phyloP scores from a whole-genome alignment of 2,797 vertebrate species.

The Anabas testudineus region DNA sequence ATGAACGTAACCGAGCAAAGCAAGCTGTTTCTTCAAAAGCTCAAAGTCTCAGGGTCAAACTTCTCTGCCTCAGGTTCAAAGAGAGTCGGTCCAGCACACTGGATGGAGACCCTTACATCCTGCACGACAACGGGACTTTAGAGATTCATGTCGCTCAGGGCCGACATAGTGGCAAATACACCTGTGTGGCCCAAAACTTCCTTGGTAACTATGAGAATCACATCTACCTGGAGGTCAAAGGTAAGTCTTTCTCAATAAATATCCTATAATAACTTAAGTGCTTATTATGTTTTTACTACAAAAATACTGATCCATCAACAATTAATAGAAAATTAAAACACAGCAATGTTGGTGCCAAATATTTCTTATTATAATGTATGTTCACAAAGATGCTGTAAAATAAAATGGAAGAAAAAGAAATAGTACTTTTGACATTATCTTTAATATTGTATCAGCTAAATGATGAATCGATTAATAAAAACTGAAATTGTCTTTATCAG shows the following conservation, averaged over 20 bases:
- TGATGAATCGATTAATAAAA: neutral
- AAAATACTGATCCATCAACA: too few species aligned
- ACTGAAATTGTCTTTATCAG: neutral
- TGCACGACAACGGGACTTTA: conserved; percentile 92
- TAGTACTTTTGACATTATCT: neutral
- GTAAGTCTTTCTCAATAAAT: conserved; percentile 77
- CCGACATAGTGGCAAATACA: conserved; percentile 89
- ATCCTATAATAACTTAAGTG: neutral
- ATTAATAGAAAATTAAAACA: too few species aligned
- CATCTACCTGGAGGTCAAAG: conserved; percentile 94
- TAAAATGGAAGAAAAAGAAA: too few species aligned
- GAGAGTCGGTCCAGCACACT: conserved; percentile 89
- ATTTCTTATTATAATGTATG: too few species aligned
- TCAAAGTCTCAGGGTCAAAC: neutral
- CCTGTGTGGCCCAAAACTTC: conserved; percentile 90
- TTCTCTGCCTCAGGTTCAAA: conserved; percentile 84
- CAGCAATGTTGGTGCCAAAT: too few species aligned
- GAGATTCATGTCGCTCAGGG: conserved; percentile 90
- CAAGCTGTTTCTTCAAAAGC: conserved; percentile 7
- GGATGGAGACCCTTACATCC: conserved; percentile 87
- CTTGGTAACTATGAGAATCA: conserved; percentile 92
- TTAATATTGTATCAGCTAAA: neutral
- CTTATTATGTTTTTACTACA: too few species aligned
- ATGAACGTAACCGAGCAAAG: conserved; percentile 11
- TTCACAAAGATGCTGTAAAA: too few species aligned